These are phyloP conservation scores for Euborellia annulipes DNA, from an alignment of 1,140 invertebrate genomes.

Conservation along the genomic window DNA sequence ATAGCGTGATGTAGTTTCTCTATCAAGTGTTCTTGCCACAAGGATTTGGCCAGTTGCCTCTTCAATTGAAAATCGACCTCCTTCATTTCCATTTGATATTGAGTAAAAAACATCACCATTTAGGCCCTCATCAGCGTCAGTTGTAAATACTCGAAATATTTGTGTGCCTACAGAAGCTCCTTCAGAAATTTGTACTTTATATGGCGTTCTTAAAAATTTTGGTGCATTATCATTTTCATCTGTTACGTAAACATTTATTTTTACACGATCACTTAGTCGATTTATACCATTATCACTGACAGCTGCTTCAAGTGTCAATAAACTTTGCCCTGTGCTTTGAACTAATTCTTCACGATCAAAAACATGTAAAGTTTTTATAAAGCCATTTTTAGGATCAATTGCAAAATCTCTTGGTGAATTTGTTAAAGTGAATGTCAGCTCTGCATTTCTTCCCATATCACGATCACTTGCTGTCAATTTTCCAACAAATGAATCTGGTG, in stretches of 20 bases:
- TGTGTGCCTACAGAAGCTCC: constrained; percentile 57
- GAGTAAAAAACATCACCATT: constrained; percentile 85
- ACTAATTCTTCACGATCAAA: constrained; percentile 80
- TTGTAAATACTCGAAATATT: constrained; percentile 67
- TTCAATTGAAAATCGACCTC: constrained; percentile 67
- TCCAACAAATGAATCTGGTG: constrained; percentile 74
- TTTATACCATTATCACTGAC: constrained; percentile 76
- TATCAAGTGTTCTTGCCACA: constrained; percentile 58
- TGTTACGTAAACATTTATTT: constrained; percentile 70
- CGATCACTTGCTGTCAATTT: constrained; percentile 76
- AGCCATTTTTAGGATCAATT: constrained; percentile 80
- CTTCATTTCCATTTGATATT: constrained; percentile 61
- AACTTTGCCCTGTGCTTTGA: constrained; percentile 53
- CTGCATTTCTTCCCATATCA: constrained; percentile 82
- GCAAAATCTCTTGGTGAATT: constrained; percentile 64
- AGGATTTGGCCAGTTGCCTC: constrained; percentile 74
- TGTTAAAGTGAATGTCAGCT: constrained; percentile 71
- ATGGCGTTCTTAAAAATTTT: constrained; percentile 63
- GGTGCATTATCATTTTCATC: constrained; percentile 91
- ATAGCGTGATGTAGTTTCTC: constrained; percentile 68
- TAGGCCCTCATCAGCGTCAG: constrained; percentile 74
- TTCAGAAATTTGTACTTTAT: constrained; percentile 73
- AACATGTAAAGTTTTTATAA: constrained; percentile 65
- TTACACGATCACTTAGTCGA: constrained; percentile 67
- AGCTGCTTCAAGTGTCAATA: constrained; percentile 63